phyloP scores from a whole-genome alignment of 2,888 invertebrate species.

The Coronaproctus castanopsis region DNA sequence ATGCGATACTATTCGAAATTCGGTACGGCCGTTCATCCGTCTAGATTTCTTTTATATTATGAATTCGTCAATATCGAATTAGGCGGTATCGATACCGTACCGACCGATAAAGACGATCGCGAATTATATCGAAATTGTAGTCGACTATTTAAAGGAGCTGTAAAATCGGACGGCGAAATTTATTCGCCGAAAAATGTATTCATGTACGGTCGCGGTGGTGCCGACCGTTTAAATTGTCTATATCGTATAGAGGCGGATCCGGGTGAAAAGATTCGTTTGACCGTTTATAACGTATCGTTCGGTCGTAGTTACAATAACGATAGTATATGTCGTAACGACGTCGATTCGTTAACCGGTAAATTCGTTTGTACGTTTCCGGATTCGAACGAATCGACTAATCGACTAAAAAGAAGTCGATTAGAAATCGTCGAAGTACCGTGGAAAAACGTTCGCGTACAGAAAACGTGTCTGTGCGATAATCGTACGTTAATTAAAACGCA shows the following conservation, averaged over 20 bases:
- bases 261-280: conserved; percentile 35
- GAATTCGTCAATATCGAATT: conserved; percentile 65
- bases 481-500: conserved; percentile 25
- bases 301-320: conserved; percentile 33
- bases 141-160: conserved; percentile 31
- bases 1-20: conserved; percentile 23
- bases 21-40: conserved; percentile 63
- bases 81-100: conserved; percentile 43
- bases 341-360: conserved; percentile 45
- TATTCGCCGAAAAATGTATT: conserved; percentile 48
- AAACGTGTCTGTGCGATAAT: conserved; percentile 66
- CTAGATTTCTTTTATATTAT: conserved; percentile 47
- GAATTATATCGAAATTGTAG: conserved; percentile 32
- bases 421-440: conserved; percentile 48
- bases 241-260: conserved; percentile 48
- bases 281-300: conserved; percentile 48
- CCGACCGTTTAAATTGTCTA: conserved; percentile 50
- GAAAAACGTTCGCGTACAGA: conserved; percentile 44
- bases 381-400: neutral
- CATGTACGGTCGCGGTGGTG: conserved; percentile 65
- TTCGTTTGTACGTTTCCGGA: conserved; percentile 15
- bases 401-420: conserved; percentile 32
- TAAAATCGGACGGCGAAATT: conserved; percentile 34
- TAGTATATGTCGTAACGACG: conserved; percentile 42
- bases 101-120: conserved; percentile 26